Conservation (phyloP, 2,797 vertebrate genomes). For the Galago senegalensis region DNA sequence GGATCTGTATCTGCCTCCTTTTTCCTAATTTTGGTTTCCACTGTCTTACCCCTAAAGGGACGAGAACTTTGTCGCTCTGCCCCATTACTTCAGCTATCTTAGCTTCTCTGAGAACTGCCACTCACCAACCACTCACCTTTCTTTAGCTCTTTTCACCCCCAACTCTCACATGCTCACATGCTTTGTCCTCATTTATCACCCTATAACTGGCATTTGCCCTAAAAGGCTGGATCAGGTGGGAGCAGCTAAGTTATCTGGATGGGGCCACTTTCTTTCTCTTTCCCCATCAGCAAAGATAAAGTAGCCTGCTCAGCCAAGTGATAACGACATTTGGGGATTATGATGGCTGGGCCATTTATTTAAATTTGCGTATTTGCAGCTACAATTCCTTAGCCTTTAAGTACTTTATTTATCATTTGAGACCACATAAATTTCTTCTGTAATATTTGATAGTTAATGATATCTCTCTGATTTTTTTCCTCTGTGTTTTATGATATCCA, state of each 20-base stretch:
- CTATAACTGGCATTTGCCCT: conserved; percentile 46
- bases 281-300: conserved; percentile 58
- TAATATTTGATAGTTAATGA: conserved; percentile 62
- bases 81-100: neutral
- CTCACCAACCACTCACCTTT: neutral
- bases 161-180: conserved; percentile 8
- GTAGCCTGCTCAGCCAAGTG: conserved; percentile 11
- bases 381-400: conserved; percentile 66
- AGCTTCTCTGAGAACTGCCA: neutral
- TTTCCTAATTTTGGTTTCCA: conserved; percentile 3
- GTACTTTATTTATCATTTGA: conserved; percentile 65
- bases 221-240: conserved; percentile 49
- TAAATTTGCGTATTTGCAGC: conserved; percentile 19
- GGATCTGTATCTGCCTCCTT: neutral
- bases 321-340: conserved; percentile 13
- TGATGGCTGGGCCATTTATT: neutral
- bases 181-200: conserved; percentile 25
- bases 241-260: neutral
- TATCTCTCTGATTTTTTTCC: neutral
- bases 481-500: conserved; percentile 52
- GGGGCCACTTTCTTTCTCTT: conserved; percentile 39
- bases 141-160: neutral
- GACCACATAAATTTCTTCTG: conserved; percentile 32
- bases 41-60: neutral
- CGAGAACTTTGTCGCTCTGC: neutral